Evolutionary conservation across 2,797 vertebrate species (phyloP).

Genomic region (Malacoctenus gilli): DNA sequence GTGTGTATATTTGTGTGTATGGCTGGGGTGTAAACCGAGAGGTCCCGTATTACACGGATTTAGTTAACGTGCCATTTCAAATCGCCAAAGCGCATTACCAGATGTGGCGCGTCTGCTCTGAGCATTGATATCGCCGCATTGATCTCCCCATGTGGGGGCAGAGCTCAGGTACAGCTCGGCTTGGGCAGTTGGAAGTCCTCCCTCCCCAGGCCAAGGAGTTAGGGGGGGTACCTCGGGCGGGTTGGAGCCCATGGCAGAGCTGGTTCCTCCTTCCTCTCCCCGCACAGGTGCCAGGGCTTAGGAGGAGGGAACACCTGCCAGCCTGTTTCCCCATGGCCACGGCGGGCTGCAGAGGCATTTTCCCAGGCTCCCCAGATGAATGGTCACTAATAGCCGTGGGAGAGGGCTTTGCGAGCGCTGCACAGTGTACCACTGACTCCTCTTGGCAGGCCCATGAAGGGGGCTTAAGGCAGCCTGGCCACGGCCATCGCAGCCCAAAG

Average conservation of each 20-base stretch:
- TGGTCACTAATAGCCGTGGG: constrained; percentile 86
- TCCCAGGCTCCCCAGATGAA: constrained; percentile 90
- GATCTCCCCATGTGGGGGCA: constrained; percentile 39
- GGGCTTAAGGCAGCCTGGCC: constrained; percentile 82
- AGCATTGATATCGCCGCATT: constrained; percentile 45
- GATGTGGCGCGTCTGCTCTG: constrained; percentile 58
- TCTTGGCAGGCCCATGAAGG: constrained; percentile 84
- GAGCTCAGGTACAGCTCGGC: constrained; percentile 16
- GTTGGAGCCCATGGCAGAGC: constrained; percentile 64
- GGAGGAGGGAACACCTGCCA: constrained; percentile 86
- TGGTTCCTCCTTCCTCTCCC: constrained; percentile 70
- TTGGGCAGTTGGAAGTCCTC: constrained; percentile 18
- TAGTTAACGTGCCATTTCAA: constrained; percentile 66
- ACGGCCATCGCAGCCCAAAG: constrained; percentile 74
- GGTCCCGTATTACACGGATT: constrained; percentile 67
- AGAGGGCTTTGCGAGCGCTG: constrained; percentile 85
- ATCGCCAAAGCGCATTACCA: constrained; percentile 68
- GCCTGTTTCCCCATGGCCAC: constrained; percentile 81
- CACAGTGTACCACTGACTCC: constrained; percentile 81
- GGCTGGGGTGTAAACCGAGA: constrained; percentile 65
- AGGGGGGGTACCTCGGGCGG: constrained; percentile 56
- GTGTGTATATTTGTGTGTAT: constrained; percentile 48
- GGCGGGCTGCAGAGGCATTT: constrained; percentile 85
- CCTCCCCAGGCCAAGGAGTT: constrained; percentile 17
- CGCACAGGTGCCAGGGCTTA: constrained; percentile 80